Evolutionary conservation across 2,113 vertebrate genomes (phyloP), one percentile per base, ranked within the genome.

Genomic region (Alethe castanea): DNA sequence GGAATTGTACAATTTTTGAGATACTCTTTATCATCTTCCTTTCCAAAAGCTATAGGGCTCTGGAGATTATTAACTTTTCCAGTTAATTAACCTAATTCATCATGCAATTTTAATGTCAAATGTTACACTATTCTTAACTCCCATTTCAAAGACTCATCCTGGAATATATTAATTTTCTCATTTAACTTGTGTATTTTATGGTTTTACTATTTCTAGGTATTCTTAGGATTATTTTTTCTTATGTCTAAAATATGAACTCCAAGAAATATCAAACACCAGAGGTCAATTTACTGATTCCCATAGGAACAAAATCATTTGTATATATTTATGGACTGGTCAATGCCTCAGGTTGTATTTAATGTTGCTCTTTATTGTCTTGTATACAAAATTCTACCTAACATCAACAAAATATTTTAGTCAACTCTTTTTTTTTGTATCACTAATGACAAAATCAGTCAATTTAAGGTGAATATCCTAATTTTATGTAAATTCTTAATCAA

Each of bases 61-160:
- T 88, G 35, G 84, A 93, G 93, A 85, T 77, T 77, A 88, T 67
- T 88, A 95, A 85, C 79, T 95, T 92, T 94, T 95, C 94, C 90
- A 92, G 81, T 95, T 95, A 96, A 96, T 96, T 97, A 97, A 97
- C 95, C 93, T 89, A 95, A 95, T 95, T 95, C 90, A 92, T 87
- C 70, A 80, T 90, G 74, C 91, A 92, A 95, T 92, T 94, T 95
- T 90, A 85, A 86, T 94, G 87, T 94, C 90, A 95, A 94, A 86
- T 52, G 15, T 87, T 95, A 77, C 50, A 70, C 54, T 90, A 84
- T 94, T 89, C 86, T 91, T 92, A 95, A 91, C 59, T 95, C 84
- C 36, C 54, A 66, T 92, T 90, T 95, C 81, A 86, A 85, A 88
- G 84, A 19, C 29, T 93, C 84, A 47, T 80, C 25, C 71, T 95